These are phyloP conservation scores for Sorex fumeus DNA, from an alignment of 2,113 vertebrate genomes.

Conservation along the genomic window DNA sequence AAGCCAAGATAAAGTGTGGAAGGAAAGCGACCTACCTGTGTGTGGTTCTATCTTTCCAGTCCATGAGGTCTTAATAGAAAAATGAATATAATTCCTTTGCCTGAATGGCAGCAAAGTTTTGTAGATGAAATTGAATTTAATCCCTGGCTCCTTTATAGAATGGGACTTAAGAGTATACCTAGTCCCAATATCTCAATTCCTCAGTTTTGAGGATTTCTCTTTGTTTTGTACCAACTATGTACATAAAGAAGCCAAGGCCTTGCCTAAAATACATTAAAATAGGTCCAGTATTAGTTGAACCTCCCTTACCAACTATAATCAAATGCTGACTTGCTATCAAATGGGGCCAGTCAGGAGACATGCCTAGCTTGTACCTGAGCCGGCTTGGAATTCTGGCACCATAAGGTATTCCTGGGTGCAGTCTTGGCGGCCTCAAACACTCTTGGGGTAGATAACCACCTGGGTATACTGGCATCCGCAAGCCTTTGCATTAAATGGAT, in stretches of 20 bases:
- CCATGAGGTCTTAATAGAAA: background rate
- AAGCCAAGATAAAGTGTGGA: too few species aligned
- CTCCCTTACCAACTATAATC: background rate
- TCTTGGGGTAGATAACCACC: too few species aligned
- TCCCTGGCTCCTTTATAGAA: conserved; percentile 42
- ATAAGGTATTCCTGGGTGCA: too few species aligned
- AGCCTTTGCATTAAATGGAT: too few species aligned
- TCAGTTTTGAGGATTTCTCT: background rate
- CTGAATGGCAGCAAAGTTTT: background rate
- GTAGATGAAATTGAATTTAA: conserved; percentile 19
- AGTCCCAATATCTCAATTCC: background rate
- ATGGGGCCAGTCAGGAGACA: too few species aligned
- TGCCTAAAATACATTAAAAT: background rate
- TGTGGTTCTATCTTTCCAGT: too few species aligned
- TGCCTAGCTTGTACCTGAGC: too few species aligned
- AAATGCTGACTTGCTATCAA: background rate
- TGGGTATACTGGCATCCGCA: too few species aligned
- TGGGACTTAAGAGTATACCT: background rate
- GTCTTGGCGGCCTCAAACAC: too few species aligned
- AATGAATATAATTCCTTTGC: conserved; percentile 7
- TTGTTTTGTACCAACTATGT: conserved; percentile 28
- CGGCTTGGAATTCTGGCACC: too few species aligned
- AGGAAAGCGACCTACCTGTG: too few species aligned
- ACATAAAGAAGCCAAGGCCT: background rate
- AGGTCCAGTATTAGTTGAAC: conserved; percentile 25